Percentiles rank a stretch among this genome's conserved stretches.
These are phyloP conservation scores for Urosaurus nigricauda DNA, from an alignment of 2,797 vertebrate species.

Conservation along the genomic window DNA sequence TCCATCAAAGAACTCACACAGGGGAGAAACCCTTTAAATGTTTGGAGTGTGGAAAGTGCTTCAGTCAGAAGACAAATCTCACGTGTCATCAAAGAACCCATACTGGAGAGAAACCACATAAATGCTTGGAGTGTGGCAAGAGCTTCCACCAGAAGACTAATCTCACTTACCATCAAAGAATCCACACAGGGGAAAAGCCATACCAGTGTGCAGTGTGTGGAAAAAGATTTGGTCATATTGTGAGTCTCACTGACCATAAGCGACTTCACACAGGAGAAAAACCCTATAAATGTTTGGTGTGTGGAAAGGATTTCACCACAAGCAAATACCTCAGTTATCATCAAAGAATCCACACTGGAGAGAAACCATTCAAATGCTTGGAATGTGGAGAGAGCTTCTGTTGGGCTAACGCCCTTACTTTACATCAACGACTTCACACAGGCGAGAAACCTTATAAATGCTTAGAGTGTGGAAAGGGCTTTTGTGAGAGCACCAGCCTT, in stretches of 20 bases:
- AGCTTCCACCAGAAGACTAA: neutral
- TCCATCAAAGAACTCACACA: slow-evolving; percentile 8
- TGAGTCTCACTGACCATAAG: neutral
- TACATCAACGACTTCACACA: neutral
- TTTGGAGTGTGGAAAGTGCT: neutral
- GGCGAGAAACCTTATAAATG: slow-evolving; percentile 14
- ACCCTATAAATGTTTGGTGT: neutral
- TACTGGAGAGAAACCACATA: neutral
- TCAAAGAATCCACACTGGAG: slow-evolving; percentile 3
- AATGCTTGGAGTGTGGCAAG: slow-evolving; percentile 1
- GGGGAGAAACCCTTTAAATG: slow-evolving; percentile 1
- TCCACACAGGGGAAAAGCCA: neutral
- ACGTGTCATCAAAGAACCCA: neutral
- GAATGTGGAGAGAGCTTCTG: neutral
- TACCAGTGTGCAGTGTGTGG: slow-evolving; percentile 3
- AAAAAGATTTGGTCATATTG: neutral
- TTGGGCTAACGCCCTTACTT: neutral
- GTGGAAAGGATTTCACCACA: neutral
- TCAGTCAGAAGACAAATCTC: neutral
- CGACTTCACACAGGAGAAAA: slow-evolving; percentile 14
- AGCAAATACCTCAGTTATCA: neutral
- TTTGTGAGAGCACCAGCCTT: slow-evolving; percentile 54
- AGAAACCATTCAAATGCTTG: neutral
- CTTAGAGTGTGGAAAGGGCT: slow-evolving; percentile 54
- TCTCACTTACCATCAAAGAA: neutral